phyloP scores from a whole-genome alignment of 2,797 vertebrate species.

The Micrastur ruficollis region DNA sequence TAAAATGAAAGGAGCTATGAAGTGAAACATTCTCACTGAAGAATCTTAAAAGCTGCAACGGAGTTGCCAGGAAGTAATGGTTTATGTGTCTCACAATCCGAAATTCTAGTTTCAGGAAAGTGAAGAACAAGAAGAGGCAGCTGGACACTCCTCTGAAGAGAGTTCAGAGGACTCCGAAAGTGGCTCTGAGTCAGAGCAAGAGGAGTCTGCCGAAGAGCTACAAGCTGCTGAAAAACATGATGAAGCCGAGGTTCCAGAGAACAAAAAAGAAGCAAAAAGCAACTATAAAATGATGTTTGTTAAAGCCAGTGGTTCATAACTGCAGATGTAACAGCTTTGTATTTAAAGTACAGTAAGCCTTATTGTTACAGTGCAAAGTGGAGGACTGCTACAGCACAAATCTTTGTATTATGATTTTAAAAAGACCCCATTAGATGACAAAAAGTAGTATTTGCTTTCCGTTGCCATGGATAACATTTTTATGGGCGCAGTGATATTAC shows the following conservation, averaged over 20 bases:
- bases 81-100: background rate
- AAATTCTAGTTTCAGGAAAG: conserved; percentile 72
- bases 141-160: conserved; percentile 70
- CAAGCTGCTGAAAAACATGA: conserved; percentile 63
- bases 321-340: conserved; percentile 71
- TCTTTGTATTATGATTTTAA: conserved; percentile 82
- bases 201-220: conserved; percentile 68
- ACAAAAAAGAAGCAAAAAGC: conserved; percentile 82
- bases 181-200: conserved; percentile 75
- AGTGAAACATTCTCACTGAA: background rate
- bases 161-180: conserved; percentile 76
- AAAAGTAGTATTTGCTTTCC: conserved; percentile 77
- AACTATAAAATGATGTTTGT: conserved; percentile 88
- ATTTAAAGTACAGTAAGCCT: conserved; percentile 80
- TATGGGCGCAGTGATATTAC: conserved; percentile 74
- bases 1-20: background rate
- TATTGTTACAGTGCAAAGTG: conserved; percentile 80
- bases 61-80: background rate
- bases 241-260: conserved; percentile 70
- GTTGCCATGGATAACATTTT: conserved; percentile 76
- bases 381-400: conserved; percentile 82
- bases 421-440: conserved; percentile 76
- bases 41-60: background rate
- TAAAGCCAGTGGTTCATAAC: conserved; percentile 84
- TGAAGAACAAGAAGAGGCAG: conserved; percentile 64